Conservation (phyloP, 2,888 invertebrate species). For the Campoplex capitator region DNA sequence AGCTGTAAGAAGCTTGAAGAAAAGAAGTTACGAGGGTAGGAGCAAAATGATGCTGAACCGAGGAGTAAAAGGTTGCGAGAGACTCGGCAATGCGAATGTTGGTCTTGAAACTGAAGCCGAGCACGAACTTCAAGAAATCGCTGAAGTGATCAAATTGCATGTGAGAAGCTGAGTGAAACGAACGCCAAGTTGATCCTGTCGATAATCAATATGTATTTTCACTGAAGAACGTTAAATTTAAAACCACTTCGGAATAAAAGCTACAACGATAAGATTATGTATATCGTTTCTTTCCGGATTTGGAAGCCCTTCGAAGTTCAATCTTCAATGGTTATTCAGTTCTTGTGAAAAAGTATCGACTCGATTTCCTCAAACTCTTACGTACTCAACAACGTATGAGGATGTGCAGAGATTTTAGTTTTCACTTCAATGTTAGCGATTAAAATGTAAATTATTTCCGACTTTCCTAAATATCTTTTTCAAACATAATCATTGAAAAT, state of each 20-base stretch:
- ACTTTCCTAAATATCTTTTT: background rate
- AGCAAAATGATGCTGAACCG: constrained; percentile 29
- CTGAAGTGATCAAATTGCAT: constrained; percentile 52
- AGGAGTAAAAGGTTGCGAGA: constrained; percentile 42
- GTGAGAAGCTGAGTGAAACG: constrained; percentile 35
- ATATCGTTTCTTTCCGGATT: background rate
- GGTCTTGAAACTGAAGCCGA: constrained; percentile 34
- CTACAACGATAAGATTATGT: background rate
- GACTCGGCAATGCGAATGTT: constrained; percentile 16
- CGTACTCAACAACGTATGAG: background rate
- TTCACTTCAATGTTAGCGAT: background rate
- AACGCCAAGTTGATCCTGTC: constrained; percentile 26
- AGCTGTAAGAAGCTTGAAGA: constrained; percentile 45
- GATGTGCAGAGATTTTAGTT: background rate
- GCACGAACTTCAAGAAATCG: constrained; percentile 61
- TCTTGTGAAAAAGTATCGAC: background rate
- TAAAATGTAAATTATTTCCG: background rate
- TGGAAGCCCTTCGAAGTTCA: background rate
- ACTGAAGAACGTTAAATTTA: constrained; percentile 15
- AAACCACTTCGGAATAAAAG: background rate
- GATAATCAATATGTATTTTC: background rate
- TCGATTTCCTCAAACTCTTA: background rate
- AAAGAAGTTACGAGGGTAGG: constrained; percentile 1
- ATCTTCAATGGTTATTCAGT: background rate
- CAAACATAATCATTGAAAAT: background rate